These are phyloP conservation scores for Poecilia picta DNA, from an alignment of 2,797 vertebrate genomes.

Conservation along the genomic window DNA sequence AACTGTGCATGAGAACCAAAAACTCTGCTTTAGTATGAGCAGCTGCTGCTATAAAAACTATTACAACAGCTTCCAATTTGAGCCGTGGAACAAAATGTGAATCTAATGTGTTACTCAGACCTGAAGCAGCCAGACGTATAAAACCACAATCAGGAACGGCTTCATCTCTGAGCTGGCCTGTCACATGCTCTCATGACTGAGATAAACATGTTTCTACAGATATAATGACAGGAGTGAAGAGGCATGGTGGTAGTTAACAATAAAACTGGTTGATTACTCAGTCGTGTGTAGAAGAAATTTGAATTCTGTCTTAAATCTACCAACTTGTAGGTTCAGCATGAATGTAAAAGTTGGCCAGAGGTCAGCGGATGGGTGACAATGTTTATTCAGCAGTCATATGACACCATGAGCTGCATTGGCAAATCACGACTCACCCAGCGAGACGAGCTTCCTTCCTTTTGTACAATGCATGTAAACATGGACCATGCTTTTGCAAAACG, in stretches of 20 bases:
- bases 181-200: conserved; percentile 20
- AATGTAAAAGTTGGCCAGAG: conserved; percentile 8
- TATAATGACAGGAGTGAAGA: background rate
- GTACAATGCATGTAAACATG: background rate
- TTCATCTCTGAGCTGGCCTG: conserved; percentile 13
- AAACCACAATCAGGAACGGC: conserved; percentile 51
- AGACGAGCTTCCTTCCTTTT: conserved; percentile 16
- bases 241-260: background rate
- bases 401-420: conserved; percentile 29
- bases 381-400: conserved; percentile 54
- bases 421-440: conserved; percentile 25
- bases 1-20: background rate
- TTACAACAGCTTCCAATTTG: background rate
- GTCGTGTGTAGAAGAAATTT: background rate
- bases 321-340: background rate
- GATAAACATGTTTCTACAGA: conserved; percentile 18
- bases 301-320: background rate
- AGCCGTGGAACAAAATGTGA: conserved; percentile 17
- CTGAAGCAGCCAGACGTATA: conserved; percentile 24
- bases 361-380: conserved; percentile 23
- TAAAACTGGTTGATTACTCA: background rate
- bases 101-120: conserved; percentile 20
- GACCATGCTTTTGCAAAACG: background rate
- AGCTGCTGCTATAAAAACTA: background rate
- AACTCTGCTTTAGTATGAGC: background rate